Conservation (phyloP, 2,888 invertebrate genomes). For the Atethmia centrago region DNA sequence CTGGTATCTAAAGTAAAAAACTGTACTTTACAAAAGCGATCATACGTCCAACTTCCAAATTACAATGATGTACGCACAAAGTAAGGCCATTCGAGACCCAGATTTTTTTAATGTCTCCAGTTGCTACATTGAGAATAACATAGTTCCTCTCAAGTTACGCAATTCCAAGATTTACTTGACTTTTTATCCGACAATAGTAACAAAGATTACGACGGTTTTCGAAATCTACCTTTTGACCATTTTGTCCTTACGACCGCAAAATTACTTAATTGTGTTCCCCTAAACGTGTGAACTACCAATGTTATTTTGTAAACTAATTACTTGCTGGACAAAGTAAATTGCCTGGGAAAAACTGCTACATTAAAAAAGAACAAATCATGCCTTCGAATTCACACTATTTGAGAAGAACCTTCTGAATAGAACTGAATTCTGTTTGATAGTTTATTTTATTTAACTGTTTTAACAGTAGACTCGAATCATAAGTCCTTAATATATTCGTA, state of each 20-base stretch:
- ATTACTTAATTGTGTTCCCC: constrained; percentile 60
- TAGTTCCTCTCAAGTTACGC: constrained; percentile 40
- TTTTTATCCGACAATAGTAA: constrained; percentile 40
- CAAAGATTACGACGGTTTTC: constrained; percentile 32
- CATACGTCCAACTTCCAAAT: constrained; percentile 52
- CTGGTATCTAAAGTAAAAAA: constrained; percentile 53
- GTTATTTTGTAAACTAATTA: constrained; percentile 60
- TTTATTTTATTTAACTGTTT: not conserved
- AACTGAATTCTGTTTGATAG: not conserved
- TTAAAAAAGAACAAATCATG: constrained; percentile 39
- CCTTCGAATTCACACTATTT: constrained; percentile 38
- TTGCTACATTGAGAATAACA: constrained; percentile 37
- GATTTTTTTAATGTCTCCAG: constrained; percentile 27
- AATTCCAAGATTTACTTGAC: constrained; percentile 26
- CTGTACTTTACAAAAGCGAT: constrained; percentile 56
- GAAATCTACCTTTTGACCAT: constrained; percentile 44
- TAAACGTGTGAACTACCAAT: constrained; percentile 55
- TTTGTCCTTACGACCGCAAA: constrained; percentile 54
- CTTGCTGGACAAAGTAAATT: constrained; percentile 36
- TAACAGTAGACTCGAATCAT: not conserved
- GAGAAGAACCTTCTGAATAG: constrained; percentile 20
- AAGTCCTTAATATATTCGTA: not conserved
- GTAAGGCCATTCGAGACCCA: constrained; percentile 40
- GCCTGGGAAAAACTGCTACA: constrained; percentile 49
- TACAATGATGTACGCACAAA: constrained; percentile 52